Percentiles rank a stretch among this genome's conserved stretches.
These are phyloP conservation scores for Patiria pectinifera DNA, from an alignment of 53 echinoderm and acorn worm genomes.

Conservation along the genomic window DNA sequence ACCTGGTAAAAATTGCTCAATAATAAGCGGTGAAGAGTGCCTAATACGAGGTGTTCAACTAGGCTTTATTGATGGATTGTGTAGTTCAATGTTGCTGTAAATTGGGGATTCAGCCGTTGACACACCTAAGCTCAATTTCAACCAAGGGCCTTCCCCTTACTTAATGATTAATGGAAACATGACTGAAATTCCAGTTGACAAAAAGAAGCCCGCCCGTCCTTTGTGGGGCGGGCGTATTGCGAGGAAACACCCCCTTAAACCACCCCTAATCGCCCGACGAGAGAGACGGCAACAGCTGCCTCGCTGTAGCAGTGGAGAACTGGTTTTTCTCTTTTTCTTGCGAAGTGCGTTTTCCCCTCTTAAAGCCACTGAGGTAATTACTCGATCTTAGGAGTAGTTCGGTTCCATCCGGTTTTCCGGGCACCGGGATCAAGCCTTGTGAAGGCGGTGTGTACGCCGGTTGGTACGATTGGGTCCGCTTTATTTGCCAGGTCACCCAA, in stretches of 20 bases:
- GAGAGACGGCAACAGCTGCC: slow-evolving; percentile 43
- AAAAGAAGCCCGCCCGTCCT: not conserved
- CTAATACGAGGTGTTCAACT: not conserved
- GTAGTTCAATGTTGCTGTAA: not conserved
- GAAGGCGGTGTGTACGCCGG: not conserved
- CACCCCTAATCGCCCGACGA: slow-evolving; percentile 34
- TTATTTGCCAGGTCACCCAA: not conserved
- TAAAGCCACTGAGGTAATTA: slow-evolving; percentile 14
- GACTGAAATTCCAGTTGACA: not conserved
- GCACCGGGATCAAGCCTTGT: slow-evolving; percentile 37
- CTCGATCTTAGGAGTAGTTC: slow-evolving; percentile 27
- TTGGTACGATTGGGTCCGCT: not conserved
- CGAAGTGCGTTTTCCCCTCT: not conserved
- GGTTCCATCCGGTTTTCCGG: slow-evolving; percentile 40
- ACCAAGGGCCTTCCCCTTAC: not conserved
- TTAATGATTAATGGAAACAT: not conserved
- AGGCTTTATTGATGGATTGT: not conserved
- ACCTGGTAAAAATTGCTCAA: not conserved
- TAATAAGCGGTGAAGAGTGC: not conserved
- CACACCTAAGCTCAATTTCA: not conserved
- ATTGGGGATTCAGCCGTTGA: not conserved
- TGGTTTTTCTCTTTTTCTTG: not conserved
- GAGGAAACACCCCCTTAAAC: slow-evolving; percentile 19
- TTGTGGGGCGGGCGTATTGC: not conserved
- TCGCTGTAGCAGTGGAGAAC: not conserved